These are phyloP conservation scores for Elachura formosa DNA, from an alignment of 2,113 vertebrate species.

Conservation along the genomic window DNA sequence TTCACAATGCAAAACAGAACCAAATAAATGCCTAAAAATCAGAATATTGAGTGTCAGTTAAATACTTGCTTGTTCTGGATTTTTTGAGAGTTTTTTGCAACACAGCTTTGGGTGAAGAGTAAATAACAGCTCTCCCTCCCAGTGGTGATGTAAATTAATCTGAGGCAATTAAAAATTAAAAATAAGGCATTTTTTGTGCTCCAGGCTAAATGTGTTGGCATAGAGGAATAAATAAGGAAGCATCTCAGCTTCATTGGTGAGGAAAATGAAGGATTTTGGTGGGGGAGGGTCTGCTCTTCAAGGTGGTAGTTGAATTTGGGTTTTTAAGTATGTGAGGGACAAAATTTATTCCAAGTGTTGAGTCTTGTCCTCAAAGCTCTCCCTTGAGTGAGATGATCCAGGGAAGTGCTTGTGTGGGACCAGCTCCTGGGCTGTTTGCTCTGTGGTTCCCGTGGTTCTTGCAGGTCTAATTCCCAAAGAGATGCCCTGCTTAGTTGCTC, in stretches of 20 bases:
- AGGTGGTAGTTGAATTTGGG: accelerated
- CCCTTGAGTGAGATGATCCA: not conserved
- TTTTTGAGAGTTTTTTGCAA: not conserved
- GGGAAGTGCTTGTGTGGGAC: not conserved
- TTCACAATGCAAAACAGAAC: not conserved
- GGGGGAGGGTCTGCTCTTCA: not conserved
- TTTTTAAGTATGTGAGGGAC: not conserved
- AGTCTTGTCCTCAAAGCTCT: not conserved
- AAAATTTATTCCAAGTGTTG: no score
- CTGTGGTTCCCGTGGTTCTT: accelerated
- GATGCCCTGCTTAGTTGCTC: not conserved
- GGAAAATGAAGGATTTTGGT: not conserved
- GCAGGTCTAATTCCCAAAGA: not conserved
- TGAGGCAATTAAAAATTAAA: not conserved
- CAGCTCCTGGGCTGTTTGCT: not conserved
- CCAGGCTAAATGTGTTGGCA: accelerated
- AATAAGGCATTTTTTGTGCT: not conserved
- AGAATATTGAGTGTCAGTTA: not conserved
- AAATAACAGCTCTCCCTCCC: not conserved
- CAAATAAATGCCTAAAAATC: not conserved
- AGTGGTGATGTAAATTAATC: not conserved
- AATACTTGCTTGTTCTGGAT: not conserved
- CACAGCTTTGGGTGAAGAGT: not conserved
- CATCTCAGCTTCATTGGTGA: not conserved
- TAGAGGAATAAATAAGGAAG: not conserved